A percentile compares a stretch with the other conserved stretches of the same genome.
Evolutionary conservation across 92 coral and sea anemone species (phyloP).

Genomic region (Palythoa heliodiscus): DNA sequence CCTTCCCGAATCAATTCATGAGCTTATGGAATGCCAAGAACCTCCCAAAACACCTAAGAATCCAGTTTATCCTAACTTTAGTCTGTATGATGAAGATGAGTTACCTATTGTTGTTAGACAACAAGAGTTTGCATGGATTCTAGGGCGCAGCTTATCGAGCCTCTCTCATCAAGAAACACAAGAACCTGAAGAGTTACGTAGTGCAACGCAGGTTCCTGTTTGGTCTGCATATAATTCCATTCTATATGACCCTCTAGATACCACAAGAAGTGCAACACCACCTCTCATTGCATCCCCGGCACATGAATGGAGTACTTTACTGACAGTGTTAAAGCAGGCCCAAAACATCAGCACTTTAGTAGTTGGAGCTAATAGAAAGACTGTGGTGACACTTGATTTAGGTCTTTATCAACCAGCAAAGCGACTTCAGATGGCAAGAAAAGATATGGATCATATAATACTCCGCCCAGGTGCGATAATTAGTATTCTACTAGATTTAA

Average conservation of each 20-base stretch:
- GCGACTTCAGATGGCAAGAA: slow-evolving; percentile 69
- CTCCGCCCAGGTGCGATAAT: slow-evolving; percentile 58
- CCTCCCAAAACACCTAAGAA: slow-evolving; percentile 54
- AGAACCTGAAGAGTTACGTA: too few species aligned
- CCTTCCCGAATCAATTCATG: slow-evolving; percentile 47
- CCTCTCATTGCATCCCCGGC: slow-evolving; percentile 61
- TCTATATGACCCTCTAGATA: neutral
- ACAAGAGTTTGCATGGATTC: slow-evolving; percentile 58
- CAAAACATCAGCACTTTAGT: slow-evolving; percentile 43
- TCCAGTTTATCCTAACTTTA: slow-evolving; percentile 42
- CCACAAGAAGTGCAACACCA: slow-evolving; percentile 34
- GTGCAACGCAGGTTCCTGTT: slow-evolving; percentile 33
- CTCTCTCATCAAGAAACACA: too few species aligned
- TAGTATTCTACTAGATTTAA: too few species aligned
- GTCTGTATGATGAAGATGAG: slow-evolving; percentile 42
- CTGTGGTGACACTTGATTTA: slow-evolving; percentile 56
- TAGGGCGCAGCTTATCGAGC: slow-evolving; percentile 28
- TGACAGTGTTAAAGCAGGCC: slow-evolving; percentile 58
- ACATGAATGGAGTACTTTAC: slow-evolving; percentile 61
- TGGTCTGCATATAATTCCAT: slow-evolving; percentile 59
- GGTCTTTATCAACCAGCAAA: slow-evolving; percentile 67
- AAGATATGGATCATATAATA: slow-evolving; percentile 58
- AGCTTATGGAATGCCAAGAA: slow-evolving; percentile 55
- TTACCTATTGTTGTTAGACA: slow-evolving; percentile 27
- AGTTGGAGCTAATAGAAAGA: slow-evolving; percentile 55